Base-by-base conservation (phyloP, 2,888 invertebrate genomes). In the Oconnorella tubifera region DNA sequence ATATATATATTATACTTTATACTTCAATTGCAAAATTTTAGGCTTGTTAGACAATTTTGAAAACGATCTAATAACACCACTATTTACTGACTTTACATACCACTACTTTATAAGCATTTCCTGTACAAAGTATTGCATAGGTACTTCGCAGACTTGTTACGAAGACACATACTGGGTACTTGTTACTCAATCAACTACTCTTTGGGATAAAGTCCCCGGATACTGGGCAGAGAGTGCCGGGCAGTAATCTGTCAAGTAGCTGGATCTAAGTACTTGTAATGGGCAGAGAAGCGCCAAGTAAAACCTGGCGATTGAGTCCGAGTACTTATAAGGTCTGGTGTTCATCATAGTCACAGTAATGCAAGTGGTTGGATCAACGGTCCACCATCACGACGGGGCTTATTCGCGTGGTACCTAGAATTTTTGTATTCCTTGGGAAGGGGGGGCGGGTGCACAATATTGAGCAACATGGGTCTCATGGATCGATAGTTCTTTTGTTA, bases 191-290 rank as follows among this genome's bases (percentile, higher is more conserved):
- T n/a, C n/a, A n/a, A n/a, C 59, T 10, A 49, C 27, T 40, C 33
- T 49, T 28, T 59, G 59, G 59, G 19, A 40, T 40, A 59, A 59
- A 59, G 59, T 59, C 59, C 59, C 59, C 59, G 59, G 59, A 59
- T 50, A 59, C 59, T 28, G 14, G 50, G 59, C 49, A 59, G 59
- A 59, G 49, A 59, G 40, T 40, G 40, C 40, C 40, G 40, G 40
- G 6, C 40, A 19, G 19, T 40, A 19, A 19, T 40, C 40, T 6
- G 19, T n/a, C 19, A 40, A 19, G 40, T 40, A 40, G 40, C 40
- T 19, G 40, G 40, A 19, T 40, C 40, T 6, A 14, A 40, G 40
- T 6, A 19, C 50, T 2, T n/a, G 27, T 10, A 33, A 33, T 6
- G 33, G 10, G 19, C 49, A 28, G 3, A 10, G 48, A 19, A 27